Base-by-base conservation (phyloP, 2,797 vertebrate species). In the Nyctalus aviator region DNA sequence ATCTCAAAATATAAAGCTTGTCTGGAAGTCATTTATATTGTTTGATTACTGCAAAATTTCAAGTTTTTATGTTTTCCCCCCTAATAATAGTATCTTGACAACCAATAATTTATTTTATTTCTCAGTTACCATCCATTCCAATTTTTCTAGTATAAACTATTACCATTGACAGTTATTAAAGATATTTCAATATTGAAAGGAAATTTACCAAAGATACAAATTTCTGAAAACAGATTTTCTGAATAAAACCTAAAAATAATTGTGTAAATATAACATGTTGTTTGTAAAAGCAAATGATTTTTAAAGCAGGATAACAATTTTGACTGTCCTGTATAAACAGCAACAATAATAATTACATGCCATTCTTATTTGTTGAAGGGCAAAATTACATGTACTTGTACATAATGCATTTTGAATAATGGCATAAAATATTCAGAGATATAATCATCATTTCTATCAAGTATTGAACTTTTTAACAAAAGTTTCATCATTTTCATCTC, bases 81-180 rank as follows among this genome's bases (percentile, higher is more conserved):
- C 55, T 75, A 50, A 83, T 72, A 73, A 66, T 76, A 68, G 11
- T 86, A 27, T 27, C 37, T 32, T 87, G 64, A 59, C 41, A 82
- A 69, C 14, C 25, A 86, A 17, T 30, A 64, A 23, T 64, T 86
- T 86, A 86, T 83, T 64, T 94, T 77, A 77, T 59, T 84, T 75
- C 20, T 79, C 15, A 35, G 13, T 69, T 90, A 41, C 15, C 55
- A 94, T 88, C 13, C 23, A 44, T 66, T 69, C 23, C 62, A 64
- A 69, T 46, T 57, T 78, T 48, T 84, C 57, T 37, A 30, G 14
- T 12, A 12, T 17, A 89, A 81, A 84, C 13, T 21, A 27, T 79
- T 79, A 68, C 37, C 66, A 64, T 32, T 46, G 37, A 86, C 14
- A 72, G 13, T 62, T 69, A 93, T 69, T 75, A 81, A 84, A 93